phyloP scores from a whole-genome alignment of 2,797 vertebrate species.

The Mormyrus hasselquistii region DNA sequence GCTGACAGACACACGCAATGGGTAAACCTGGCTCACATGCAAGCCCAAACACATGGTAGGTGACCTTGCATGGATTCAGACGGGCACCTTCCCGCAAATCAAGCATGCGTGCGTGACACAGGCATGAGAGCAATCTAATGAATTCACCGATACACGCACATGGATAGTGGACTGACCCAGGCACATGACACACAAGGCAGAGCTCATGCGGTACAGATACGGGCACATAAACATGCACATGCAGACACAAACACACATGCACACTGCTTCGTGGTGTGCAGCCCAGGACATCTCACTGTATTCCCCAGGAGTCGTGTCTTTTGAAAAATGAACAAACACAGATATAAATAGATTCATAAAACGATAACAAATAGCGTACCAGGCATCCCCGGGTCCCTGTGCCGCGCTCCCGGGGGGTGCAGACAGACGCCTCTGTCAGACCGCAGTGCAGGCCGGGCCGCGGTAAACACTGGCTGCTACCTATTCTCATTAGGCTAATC shows the following conservation, averaged over 20 bases:
- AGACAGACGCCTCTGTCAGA: slow-evolving; percentile 42
- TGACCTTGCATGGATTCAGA: not conserved
- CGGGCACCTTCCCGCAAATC: not conserved
- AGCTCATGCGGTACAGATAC: not conserved
- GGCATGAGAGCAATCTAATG: not conserved
- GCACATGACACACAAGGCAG: not conserved
- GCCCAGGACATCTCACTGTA: slow-evolving; percentile 37
- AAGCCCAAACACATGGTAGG: not conserved
- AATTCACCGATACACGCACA: not conserved
- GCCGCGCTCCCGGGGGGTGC: slow-evolving; percentile 36
- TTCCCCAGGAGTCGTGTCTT: slow-evolving; percentile 32
- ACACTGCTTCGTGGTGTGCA: slow-evolving; percentile 33
- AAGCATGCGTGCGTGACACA: not conserved
- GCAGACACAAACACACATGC: slow-evolving; percentile 4
- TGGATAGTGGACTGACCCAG: not conserved
- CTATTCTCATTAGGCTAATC: slow-evolving; percentile 83
- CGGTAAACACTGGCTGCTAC: slow-evolving; percentile 78
- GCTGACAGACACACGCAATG: not conserved
- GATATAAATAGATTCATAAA: slow-evolving; percentile 35
- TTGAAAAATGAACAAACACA: slow-evolving; percentile 44
- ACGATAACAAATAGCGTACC: slow-evolving; percentile 35
- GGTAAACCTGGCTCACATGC: not conserved
- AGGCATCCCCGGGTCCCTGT: slow-evolving; percentile 27
- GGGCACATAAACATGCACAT: not conserved
- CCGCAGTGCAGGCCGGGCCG: slow-evolving; percentile 54